Base-by-base conservation (phyloP, 2,113 vertebrate species). In the Oncorhynchus keta region DNA sequence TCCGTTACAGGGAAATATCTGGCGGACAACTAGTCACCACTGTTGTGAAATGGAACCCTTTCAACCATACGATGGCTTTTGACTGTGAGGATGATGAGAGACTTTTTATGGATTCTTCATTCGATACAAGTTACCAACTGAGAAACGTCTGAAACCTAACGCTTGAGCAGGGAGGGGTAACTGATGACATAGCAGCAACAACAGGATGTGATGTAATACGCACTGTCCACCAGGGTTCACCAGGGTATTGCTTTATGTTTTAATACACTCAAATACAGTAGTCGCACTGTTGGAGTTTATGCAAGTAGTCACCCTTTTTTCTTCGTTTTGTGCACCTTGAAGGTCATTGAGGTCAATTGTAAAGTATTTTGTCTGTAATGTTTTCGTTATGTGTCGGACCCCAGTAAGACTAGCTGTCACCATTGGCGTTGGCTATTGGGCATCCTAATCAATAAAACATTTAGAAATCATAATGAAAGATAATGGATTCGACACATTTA, bases 1-100 rank as follows among this genome's bases (percentile, higher is more conserved):
- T 0, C 92, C 93, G 92, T 88, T 90, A 35, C 83, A 99, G 98
- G 97, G 89, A 99, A 99, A 94, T 99, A 99, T 90, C 92, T 99
- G 95, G 97, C 98, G 0, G 97, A 99, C 91, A 98, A 98, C 91
- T 99, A 95, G 93, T 64, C 76, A 84, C 77, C 75, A 48, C 59
- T 68, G 74, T 82, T 72, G 65, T 66, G 66, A 74, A 82, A 81
- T 39, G 30, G 64, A 82, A 80, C 69, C 77, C 51, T 55, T 51
- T 51, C 76, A 80, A 76, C 76, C 79, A 79, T 86, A 81, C 57
- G 66, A 70, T 78, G 80, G 81, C 88, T 87, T 78, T 85, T 86
- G 86, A 3, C 39, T 89, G 88, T 90, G 84, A 91, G 86, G 85
- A 90, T 6, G 24, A 30, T 18, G 18, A 76, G n/a, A 61, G 77